Base-by-base conservation (phyloP, 2,888 invertebrate species). In the Epinotia demarniana region DNA sequence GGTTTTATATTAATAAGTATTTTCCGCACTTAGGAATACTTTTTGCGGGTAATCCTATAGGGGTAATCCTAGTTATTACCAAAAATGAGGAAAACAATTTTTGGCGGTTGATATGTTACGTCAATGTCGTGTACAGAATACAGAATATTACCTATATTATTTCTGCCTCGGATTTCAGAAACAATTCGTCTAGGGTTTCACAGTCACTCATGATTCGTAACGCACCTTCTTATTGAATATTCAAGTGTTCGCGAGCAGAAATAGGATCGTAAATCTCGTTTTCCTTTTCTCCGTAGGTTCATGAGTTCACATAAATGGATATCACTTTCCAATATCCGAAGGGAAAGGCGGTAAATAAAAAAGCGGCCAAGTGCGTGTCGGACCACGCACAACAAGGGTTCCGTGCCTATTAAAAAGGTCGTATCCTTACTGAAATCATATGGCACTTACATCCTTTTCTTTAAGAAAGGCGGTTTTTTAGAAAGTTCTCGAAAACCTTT, bases 191-290 rank as follows among this genome's bases (percentile, higher is more conserved):
- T 33, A 58, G 16, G 49, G 49, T 19, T 33, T 66, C 39, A 23
- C 11, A 60, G 13, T 19, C 23, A n/a, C 49, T 70, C 70, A 58
- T 75, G 64, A 64, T 74, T 75, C 70, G 70, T 66, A 70, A 60
- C 75, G 64, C 60, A 27, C 55, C 58, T 49, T 46, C 72, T 72
- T 76, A 76, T 68, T 72, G 72, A 76, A 76, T 72, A 76, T 67
- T 76, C 75, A 72, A 72, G 75, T 72, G 66, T 72, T 76, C 72
- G 18, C 62, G 67, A 68, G 43, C 62, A 62, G 57, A 62, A 72
- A 76, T 68, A 62, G 72, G 66, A 76, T 61, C 72, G 72, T 71
- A 70, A 72, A 76, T 73, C 69, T 33, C 71, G 71, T 75, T 73
- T 77, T 71, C 70, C 64, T 74, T 74, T 77, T 27, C 66, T 70